Base-by-base conservation (phyloP, 2,797 vertebrate genomes). In the Clangula hyemalis region DNA sequence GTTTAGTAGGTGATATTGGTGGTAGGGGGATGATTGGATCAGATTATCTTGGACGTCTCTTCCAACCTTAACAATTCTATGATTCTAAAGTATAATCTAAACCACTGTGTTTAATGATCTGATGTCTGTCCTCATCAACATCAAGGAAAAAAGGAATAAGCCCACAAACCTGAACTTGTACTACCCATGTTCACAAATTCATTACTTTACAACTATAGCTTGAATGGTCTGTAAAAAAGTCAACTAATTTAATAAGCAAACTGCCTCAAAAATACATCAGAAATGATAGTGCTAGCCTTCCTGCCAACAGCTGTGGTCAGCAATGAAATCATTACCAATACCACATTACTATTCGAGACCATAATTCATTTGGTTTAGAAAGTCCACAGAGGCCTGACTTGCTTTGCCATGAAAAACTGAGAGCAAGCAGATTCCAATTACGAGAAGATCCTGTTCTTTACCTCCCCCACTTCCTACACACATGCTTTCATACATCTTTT, bases 281-380 rank as follows among this genome's bases (percentile, higher is more conserved):
- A 27, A 94, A 91, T 58, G 81, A 90, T 77, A 95, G 17, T 24
- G 41, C 51, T 38, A 85, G 66, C 76, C 71, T 47, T 49, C 6
- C 32, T 92, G 95, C 70, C 70, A 96, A 80, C 78, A 85, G 84
- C 82, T 84, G 75, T 78, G 80, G 81, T 90, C 94, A 95, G 88
- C 96, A 87, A 71, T 81, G 80, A 96, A 96, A 89, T 91, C 95
- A 96, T 95, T 85, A 94, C 85, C 94, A 94, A 71, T 39, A 80
- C 75, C 7, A 1, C 89, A 97, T 93, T 83, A 81, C 78, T 95
- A 96, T 84, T 90, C 25, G 4, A 90, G 88, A 83, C 75, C 54
- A 53, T 95, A 94, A 95, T 89, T 97, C 91, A 84, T 86, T 92
- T 71, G 76, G 78, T 73, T 95, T 87, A 88, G 72, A 73, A 72